phyloP scores from a whole-genome alignment of 2,797 vertebrate genomes.

The Gymnothorax reevesii region DNA sequence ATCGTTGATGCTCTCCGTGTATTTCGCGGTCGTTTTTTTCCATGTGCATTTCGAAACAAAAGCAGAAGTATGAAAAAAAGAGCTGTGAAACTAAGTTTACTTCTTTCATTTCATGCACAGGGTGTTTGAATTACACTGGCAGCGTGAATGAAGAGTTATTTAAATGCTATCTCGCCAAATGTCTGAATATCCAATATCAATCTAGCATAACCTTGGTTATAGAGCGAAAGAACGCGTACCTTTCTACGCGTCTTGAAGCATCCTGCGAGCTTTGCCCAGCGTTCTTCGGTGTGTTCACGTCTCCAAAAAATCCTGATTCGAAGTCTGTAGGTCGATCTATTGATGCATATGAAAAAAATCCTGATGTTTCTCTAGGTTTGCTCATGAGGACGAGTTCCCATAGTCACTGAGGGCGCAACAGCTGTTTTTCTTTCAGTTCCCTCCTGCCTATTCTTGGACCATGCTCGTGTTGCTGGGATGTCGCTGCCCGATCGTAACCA shows the following conservation, averaged over 20 bases:
- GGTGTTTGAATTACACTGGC: too few relatives aligned
- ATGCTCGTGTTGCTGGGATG: background rate
- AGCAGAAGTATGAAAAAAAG: too few relatives aligned
- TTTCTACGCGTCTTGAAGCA: slow-evolving; percentile 17
- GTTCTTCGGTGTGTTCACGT: background rate
- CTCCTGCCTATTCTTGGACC: background rate
- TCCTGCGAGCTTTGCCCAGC: background rate
- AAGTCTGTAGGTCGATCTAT: background rate
- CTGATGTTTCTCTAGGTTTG: background rate
- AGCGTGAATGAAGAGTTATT: too few relatives aligned
- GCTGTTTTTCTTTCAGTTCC: background rate
- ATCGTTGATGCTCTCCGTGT: too few relatives aligned
- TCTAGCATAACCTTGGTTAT: too few relatives aligned
- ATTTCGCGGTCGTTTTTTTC: too few relatives aligned
- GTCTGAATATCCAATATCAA: too few relatives aligned
- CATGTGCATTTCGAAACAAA: too few relatives aligned
- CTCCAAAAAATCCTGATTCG: background rate
- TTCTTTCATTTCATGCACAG: too few relatives aligned
- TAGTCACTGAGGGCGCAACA: slow-evolving; percentile 1
- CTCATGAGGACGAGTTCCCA: slow-evolving; percentile 3
- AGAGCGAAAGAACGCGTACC: background rate
- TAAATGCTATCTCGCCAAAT: too few relatives aligned
- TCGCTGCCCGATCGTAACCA: background rate
- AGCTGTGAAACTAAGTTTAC: too few relatives aligned
- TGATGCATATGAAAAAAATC: background rate